Conservation (phyloP, 2,888 invertebrate species). For the Clivina fossor region DNA sequence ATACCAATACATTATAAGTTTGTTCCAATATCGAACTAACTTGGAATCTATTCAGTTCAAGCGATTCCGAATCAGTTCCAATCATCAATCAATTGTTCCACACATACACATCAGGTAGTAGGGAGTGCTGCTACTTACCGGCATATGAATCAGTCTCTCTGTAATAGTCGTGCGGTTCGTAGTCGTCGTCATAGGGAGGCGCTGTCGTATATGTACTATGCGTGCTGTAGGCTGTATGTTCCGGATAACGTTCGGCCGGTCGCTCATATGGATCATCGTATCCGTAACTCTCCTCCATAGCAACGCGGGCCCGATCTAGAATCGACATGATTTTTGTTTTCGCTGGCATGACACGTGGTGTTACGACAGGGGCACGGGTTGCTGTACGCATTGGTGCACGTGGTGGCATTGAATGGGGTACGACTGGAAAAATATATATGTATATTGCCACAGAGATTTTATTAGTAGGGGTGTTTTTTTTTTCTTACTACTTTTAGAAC, state of each 20-base stretch:
- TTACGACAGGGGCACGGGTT: constrained; percentile 52
- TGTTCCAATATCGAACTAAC: too few relatives aligned
- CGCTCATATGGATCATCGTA: constrained; percentile 55
- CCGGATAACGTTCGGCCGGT: constrained; percentile 43
- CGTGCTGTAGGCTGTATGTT: constrained; percentile 43
- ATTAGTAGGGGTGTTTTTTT: not conserved
- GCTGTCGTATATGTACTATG: constrained; percentile 44
- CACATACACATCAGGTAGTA: too few relatives aligned
- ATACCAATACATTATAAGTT: too few relatives aligned
- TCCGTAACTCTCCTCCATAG: constrained; percentile 78
- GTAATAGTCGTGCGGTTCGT: constrained; percentile 53
- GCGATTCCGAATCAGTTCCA: too few relatives aligned
- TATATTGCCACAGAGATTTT: not conserved
- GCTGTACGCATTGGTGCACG: constrained; percentile 54
- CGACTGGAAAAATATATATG: constrained; percentile 13
- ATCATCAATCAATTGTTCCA: too few relatives aligned
- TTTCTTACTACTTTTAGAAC: not conserved
- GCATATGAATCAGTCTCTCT: constrained; percentile 54
- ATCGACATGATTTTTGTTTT: constrained; percentile 85
- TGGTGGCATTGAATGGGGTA: constrained; percentile 41
- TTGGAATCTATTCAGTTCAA: too few relatives aligned
- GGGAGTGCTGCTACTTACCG: too few relatives aligned
- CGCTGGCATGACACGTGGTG: constrained; percentile 62
- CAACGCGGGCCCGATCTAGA: constrained; percentile 76
- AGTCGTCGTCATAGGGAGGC: constrained; percentile 49